Evolutionary conservation across 2,113 vertebrate genomes (phyloP).

Genomic region (Leuciscus idus): DNA sequence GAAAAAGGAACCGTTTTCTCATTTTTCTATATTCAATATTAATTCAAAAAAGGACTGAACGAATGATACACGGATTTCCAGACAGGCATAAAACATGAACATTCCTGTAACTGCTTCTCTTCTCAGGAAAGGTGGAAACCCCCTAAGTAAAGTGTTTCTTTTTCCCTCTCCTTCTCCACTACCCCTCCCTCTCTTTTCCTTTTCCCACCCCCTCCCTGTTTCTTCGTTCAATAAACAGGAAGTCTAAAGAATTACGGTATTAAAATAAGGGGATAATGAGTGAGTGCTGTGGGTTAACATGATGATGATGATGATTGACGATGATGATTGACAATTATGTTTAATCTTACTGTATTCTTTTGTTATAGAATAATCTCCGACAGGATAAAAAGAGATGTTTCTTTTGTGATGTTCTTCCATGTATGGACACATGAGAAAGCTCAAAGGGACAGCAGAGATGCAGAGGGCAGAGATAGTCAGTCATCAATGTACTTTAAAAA

Average conservation of each 20-base stretch:
- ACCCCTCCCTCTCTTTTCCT: conserved; percentile 31
- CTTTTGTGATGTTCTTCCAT: neutral
- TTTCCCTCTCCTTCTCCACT: neutral
- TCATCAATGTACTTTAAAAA: neutral
- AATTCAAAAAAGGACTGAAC: too few species aligned
- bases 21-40: too few species aligned
- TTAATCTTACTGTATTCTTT: neutral
- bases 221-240: conserved; percentile 43
- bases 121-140: conserved; percentile 36
- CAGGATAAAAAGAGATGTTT: neutral
- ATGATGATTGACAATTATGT: too few species aligned
- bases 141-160: conserved; percentile 28
- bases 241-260: conserved; percentile 26
- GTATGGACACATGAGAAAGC: neutral
- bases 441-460: neutral
- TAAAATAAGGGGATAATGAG: neutral
- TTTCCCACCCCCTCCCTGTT: conserved; percentile 8
- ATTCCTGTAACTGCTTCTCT: conserved; percentile 4
- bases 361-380: neutral
- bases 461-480: neutral
- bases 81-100: conserved; percentile 8
- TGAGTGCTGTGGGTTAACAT: neutral
- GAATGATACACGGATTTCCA: too few species aligned
- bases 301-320: neutral
- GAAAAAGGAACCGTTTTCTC: too few species aligned